These are phyloP conservation scores for Nycticorax nycticorax DNA, from an alignment of 2,113 vertebrate genomes.

Conservation along the genomic window DNA sequence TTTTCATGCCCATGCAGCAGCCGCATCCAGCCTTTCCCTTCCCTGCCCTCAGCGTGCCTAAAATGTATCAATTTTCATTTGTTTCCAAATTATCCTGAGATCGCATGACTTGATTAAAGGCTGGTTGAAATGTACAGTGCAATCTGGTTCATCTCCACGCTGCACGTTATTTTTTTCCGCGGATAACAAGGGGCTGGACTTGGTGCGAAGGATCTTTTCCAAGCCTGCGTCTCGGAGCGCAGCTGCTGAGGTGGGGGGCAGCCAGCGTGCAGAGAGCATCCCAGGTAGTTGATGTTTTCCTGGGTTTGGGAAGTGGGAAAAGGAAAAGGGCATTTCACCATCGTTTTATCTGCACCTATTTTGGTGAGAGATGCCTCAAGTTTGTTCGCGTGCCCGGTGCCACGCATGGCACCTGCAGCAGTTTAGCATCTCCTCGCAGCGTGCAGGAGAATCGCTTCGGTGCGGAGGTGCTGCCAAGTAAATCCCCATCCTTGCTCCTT, in stretches of 20 bases:
- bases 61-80: slow-evolving; percentile 7
- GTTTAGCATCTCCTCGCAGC: neutral
- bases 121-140: neutral
- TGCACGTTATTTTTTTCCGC: neutral
- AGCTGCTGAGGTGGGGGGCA: neutral
- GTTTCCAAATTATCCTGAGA: neutral
- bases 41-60: neutral
- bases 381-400: neutral
- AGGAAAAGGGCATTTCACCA: neutral
- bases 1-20: neutral
- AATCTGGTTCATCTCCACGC: neutral
- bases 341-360: neutral
- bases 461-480: neutral
- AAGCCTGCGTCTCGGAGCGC: neutral
- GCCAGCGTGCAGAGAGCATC: accelerated
- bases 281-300: neutral
- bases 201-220: neutral
- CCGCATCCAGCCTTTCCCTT: neutral
- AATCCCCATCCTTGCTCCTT: neutral
- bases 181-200: neutral
- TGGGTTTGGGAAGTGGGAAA: neutral
- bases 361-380: neutral
- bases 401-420: neutral
- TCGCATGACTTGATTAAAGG: neutral
- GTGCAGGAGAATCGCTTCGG: accelerated